Percentiles rank a stretch among this genome's conserved stretches.
These are phyloP conservation scores for Dendroctonus valens DNA, from an alignment of 1,140 invertebrate species.

Conservation along the genomic window DNA sequence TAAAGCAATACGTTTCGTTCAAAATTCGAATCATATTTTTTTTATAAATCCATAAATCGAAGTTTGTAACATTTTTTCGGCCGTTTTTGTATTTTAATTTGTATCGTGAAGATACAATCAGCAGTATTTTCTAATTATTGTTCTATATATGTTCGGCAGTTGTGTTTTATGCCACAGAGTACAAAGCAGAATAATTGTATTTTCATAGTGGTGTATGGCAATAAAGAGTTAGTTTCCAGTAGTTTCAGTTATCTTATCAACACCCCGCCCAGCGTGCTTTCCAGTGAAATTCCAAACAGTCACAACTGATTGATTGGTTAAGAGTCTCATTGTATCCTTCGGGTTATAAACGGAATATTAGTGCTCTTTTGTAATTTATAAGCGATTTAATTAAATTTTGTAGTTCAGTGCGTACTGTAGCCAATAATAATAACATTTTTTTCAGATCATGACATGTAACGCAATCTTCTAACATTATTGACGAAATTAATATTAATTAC, in stretches of 20 bases:
- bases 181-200: constrained; percentile 42
- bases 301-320: too few species aligned
- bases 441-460: too few species aligned
- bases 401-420: too few species aligned
- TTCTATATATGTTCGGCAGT: constrained; percentile 27
- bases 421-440: too few species aligned
- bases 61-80: neutral
- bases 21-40: neutral
- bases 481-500: too few species aligned
- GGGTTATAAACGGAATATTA: too few species aligned
- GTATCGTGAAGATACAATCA: neutral
- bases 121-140: constrained; percentile 28
- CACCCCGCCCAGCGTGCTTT: too few species aligned
- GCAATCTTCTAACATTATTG: too few species aligned
- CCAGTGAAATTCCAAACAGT: too few species aligned
- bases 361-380: too few species aligned
- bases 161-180: constrained; percentile 39
- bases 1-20: constrained; percentile 5
- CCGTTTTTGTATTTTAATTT: neutral
- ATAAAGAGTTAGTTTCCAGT: constrained; percentile 51
- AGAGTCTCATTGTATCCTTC: too few species aligned
- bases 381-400: too few species aligned
- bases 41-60: neutral
- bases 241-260: neutral
- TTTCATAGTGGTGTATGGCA: constrained; percentile 48